Conservation (phyloP, 2,797 vertebrate species). For the Coregonus ussuriensis region DNA sequence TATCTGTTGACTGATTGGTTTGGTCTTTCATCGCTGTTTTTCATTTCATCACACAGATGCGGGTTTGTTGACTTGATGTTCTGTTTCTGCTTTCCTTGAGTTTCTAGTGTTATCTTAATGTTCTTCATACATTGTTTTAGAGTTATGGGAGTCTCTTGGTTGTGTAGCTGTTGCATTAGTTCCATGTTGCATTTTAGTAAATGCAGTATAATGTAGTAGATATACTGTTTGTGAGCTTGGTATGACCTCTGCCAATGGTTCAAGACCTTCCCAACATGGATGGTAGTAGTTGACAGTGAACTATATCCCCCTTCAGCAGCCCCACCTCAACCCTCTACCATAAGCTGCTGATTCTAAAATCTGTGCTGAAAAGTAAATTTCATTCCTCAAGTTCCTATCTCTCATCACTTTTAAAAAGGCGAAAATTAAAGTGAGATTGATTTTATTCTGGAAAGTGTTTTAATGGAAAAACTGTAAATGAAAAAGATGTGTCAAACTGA, state of each 20-base stretch:
- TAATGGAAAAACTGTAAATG: neutral
- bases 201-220: neutral
- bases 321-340: neutral
- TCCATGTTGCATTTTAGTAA: neutral
- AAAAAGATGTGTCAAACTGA: neutral
- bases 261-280: neutral
- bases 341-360: neutral
- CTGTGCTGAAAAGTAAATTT: too few relatives aligned
- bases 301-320: neutral
- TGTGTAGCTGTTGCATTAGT: neutral
- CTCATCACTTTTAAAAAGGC: neutral
- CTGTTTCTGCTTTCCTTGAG: neutral
- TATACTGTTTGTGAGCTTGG: neutral
- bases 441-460: neutral
- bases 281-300: neutral
- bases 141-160: neutral
- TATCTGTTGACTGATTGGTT: neutral
- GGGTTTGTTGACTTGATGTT: neutral
- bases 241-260: neutral
- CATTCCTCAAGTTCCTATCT: neutral
- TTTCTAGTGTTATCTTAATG: neutral
- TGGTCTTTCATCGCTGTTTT: neutral
- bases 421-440: slow-evolving; percentile 2
- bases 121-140: neutral
- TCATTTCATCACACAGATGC: neutral